Evolutionary conservation across 2,888 invertebrate species (phyloP), one percentile per base, ranked within the genome.

Genomic region (Horisme vitalbata): DNA sequence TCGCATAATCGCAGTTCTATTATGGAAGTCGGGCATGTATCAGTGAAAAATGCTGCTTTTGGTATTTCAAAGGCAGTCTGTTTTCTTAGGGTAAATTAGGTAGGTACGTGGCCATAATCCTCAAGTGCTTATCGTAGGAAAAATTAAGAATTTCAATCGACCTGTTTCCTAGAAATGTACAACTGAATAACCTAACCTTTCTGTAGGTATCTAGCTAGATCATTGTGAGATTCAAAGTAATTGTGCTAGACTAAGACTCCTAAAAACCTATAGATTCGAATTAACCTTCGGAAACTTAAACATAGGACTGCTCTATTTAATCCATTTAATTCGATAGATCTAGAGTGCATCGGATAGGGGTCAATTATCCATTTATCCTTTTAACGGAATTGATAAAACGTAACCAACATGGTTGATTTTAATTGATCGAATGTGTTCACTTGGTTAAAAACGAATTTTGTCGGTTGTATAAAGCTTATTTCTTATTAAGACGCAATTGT

Each of bases 331-430:
- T 84, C 76, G 71, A 84, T 82, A 81, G 83, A 80, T 78, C 67
- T 65, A 68, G 71, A 61, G 80, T 74, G 70, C 80, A 81, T 83
- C 68, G 70, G 68, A 88, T 88, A 81, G 85, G 87, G 88, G 88
- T 87, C 89, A 87, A 89, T 89, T 87, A 87, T 83, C 87, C 88
- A 85, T 87, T 89, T 88, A 89, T 88, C 88, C 88, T 79, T 83
- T 89, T 89, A 88, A 87, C 85, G 68, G 77, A 89, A 89, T 89
- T 88, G 88, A 87, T 88, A 87, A 88, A 89, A 89, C 81, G 88
- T 74, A 84, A 78, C 85, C 70, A 82, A 82, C 79, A 78, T 71
- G 80, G 81, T 76, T 79, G 77, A 79, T 79, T 85, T 87, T 88
- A 88, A 88, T 88, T 88, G 82, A 81, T 83, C 71, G 58, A 81